Evolutionary conservation across 2,888 invertebrate species (phyloP).

Genomic region (Ormyrus pomaceus): DNA sequence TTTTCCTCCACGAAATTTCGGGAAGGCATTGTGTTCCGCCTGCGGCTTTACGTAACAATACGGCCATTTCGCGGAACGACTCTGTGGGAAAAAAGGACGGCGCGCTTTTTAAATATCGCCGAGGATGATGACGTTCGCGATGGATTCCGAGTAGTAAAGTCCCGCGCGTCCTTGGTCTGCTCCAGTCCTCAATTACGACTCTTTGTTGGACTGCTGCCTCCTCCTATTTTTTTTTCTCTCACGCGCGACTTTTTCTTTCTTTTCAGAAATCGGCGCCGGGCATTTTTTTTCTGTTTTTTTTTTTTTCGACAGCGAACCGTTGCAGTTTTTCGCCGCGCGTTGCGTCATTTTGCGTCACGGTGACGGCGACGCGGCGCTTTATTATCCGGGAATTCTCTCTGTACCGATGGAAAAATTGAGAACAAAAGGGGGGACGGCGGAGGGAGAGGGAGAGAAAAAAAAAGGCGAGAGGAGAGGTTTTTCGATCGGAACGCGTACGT

Average conservation of each 20-base stretch:
- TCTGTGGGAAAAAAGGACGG: constrained; percentile 28
- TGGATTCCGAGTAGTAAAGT: constrained; percentile 51
- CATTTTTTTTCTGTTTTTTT: no score
- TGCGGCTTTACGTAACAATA: no score
- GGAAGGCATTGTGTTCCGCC: no score
- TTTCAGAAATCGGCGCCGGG: neutral
- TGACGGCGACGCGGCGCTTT: neutral
- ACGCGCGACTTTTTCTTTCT: constrained; percentile 34
- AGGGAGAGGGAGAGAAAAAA: neutral
- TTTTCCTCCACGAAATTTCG: no score
- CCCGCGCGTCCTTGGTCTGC: constrained; percentile 40
- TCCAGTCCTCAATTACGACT: constrained; percentile 50
- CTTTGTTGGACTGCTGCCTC: constrained; percentile 27
- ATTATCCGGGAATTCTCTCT: neutral
- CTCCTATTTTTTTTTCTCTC: neutral
- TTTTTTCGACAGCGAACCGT: no score
- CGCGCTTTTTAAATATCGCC: constrained; percentile 57
- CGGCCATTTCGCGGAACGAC: constrained; percentile 11
- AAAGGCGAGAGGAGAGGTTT: constrained; percentile 13
- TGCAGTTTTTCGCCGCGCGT: constrained; percentile 17
- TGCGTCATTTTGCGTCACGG: constrained; percentile 47
- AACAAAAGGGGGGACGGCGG: neutral
- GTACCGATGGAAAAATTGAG: neutral
- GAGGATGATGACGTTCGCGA: constrained; percentile 44
- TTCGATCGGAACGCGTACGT: constrained; percentile 43